Evolutionary conservation across 2,888 invertebrate genomes (phyloP), one percentile per base, ranked within the genome.

Genomic region (Penaeus monodon): DNA sequence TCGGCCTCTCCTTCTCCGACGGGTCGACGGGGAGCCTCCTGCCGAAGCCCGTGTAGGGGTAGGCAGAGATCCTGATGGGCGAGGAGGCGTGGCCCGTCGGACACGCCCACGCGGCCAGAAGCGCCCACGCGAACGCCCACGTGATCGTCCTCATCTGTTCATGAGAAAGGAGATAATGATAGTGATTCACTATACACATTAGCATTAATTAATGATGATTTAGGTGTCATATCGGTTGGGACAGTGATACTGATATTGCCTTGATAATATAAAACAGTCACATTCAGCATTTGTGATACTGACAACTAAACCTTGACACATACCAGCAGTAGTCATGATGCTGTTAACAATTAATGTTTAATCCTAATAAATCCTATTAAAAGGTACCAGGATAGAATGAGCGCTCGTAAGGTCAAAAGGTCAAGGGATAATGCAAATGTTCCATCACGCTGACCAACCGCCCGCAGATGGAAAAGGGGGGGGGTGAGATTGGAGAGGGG

Each of bases 1-100:
- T 63, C 6, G 86, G 86, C 24, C 86, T 44, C 27, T 76, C 27
- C 27, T 76, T 81, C 64, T 27, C 27, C 29, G 77, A 68, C n/a
- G 78, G 70, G 24, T 38, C 12, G 7, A 83, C 70, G 22, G 81
- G 64, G 17, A 64, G n/a, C 65, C 17, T 65, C 49, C 70, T 66
- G 68, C 77, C 77, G 63, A 29, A 66, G 66, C 68, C 77, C n/a
- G 70, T 20, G 63, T 33, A 81, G 3, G 80, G 74, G 66, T 86
- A 86, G 24, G 77, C 82, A 22, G 86, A 82, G 68, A 86, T 86
- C 73, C 86, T 82, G 70, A 77, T 83, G 49, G 78, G 78, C 24
- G 86, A 82, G 29, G 81, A 68, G 70, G 68, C 79, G 20, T 70
- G 68, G 29, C 57, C 20, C 65, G 66, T 38, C 38, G 44, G 74